A percentile compares a stretch with the other conserved stretches of the same genome.
phyloP scores from a whole-genome alignment of 1,140 invertebrate species.

The Hyles euphorbiae region DNA sequence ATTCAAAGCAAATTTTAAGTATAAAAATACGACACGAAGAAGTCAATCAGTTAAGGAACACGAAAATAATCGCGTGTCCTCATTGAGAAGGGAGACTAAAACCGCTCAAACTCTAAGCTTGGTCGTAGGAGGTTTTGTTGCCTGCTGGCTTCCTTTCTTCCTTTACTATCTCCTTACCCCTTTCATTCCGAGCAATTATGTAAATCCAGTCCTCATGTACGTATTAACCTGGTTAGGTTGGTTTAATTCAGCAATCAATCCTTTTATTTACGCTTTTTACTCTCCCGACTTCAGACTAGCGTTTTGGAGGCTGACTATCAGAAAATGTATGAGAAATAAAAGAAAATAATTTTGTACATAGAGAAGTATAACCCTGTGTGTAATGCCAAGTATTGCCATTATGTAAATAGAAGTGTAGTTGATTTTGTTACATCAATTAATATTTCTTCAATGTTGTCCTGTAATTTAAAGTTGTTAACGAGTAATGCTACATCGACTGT shows the following conservation, averaged over 20 bases:
- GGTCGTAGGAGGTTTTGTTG: constrained; percentile 93
- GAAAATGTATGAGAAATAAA: constrained; percentile 64
- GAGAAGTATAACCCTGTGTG: no score
- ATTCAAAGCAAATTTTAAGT: constrained; percentile 64
- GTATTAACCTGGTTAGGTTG: constrained; percentile 94
- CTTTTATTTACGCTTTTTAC: constrained; percentile 92
- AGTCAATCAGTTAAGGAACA: constrained; percentile 61
- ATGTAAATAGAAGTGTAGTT: no score
- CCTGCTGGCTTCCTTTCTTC: constrained; percentile 84
- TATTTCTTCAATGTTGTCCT: no score
- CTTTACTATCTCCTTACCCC: constrained; percentile 89
- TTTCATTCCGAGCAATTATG: constrained; percentile 77
- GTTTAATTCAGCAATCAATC: constrained; percentile 93
- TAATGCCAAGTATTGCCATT: no score
- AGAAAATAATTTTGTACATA: constrained; percentile 13
- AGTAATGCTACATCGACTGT: no score
- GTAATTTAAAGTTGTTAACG: no score
- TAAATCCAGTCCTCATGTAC: constrained; percentile 81
- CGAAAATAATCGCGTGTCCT: constrained; percentile 77
- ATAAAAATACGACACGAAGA: constrained; percentile 46
- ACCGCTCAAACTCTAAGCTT: constrained; percentile 93
- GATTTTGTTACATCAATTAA: no score
- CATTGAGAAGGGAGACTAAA: constrained; percentile 85
- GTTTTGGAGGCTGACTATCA: constrained; percentile 86
- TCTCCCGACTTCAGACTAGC: constrained; percentile 89